Conservation (phyloP, 2,113 vertebrate genomes). For the Mus spicilegus region DNA sequence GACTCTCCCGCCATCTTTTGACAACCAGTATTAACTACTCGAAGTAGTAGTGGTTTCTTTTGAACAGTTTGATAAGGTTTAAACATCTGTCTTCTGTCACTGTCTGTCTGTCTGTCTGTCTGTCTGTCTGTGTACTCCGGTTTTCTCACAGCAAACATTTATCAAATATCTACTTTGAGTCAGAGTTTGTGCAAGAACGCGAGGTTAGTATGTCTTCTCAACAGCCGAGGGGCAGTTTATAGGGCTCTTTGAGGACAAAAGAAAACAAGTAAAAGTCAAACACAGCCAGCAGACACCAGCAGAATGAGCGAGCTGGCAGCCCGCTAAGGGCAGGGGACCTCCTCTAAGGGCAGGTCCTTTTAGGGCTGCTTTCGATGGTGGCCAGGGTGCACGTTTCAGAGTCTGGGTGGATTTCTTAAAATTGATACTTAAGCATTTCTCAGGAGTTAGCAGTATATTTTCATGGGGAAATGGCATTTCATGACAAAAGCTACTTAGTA, state of each 20-base stretch:
- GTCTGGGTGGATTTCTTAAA: slow-evolving; percentile 5
- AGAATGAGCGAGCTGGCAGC: background rate
- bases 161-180: background rate
- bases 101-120: background rate
- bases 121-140: background rate
- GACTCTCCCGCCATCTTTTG: background rate
- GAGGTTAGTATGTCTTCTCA: background rate
- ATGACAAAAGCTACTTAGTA: slow-evolving; percentile 1
- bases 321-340: background rate
- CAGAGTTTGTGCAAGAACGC: background rate
- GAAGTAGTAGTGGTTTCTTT: background rate
- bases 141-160: background rate
- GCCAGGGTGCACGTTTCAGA: background rate
- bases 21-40: background rate
- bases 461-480: slow-evolving; percentile 7
- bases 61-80: background rate
- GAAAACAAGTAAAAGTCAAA: background rate
- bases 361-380: background rate
- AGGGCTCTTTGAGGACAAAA: background rate
- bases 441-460: slow-evolving; percentile 17
- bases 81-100: background rate
- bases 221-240: background rate
- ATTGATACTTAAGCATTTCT: background rate
- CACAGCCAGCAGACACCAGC: background rate
- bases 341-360: background rate